phyloP scores from a whole-genome alignment of 2,888 invertebrate species.

The Notodromas monacha region DNA sequence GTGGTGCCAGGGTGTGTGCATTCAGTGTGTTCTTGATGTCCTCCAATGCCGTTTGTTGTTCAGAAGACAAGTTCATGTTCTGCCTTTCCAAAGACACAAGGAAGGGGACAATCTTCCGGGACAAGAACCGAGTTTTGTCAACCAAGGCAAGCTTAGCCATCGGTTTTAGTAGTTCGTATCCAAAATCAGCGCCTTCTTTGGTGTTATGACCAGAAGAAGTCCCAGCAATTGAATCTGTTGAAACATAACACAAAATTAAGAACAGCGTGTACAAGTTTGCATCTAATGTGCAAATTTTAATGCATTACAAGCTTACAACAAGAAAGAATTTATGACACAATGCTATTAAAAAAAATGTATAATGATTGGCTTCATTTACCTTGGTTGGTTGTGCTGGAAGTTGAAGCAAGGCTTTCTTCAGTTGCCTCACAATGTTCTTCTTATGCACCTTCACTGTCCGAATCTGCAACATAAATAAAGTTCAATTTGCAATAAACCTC shows the following conservation, averaged over 20 bases:
- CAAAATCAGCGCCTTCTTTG: slow-evolving; percentile 4
- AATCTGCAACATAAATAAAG: slow-evolving; percentile 4
- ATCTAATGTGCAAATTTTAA: slow-evolving; percentile 2
- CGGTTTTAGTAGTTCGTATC: slow-evolving; percentile 4
- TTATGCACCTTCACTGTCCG: slow-evolving; percentile 2
- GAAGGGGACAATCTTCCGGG: slow-evolving; percentile 4
- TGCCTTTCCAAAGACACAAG: slow-evolving; percentile 2
- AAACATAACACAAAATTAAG: slow-evolving; percentile 4
- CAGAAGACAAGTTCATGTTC: slow-evolving; percentile 4
- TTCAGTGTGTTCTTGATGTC: slow-evolving; percentile 4
- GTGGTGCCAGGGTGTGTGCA: slow-evolving; percentile 4
- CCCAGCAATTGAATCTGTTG: slow-evolving; percentile 4
- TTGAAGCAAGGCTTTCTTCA: slow-evolving; percentile 4
- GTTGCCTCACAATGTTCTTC: slow-evolving; percentile 2
- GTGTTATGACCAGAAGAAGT: slow-evolving; percentile 2
- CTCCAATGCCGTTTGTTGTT: slow-evolving; percentile 2
- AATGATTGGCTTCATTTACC: slow-evolving; percentile 4
- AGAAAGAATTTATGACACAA: slow-evolving; percentile 4
- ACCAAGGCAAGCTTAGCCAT: slow-evolving; percentile 4
- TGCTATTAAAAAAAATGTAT: slow-evolving; percentile 1
- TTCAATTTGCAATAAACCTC: slow-evolving; percentile 2
- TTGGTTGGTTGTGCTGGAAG: slow-evolving; percentile 4
- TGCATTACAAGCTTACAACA: slow-evolving; percentile 4
- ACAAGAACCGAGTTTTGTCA: slow-evolving; percentile 4
- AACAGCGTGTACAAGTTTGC: slow-evolving; percentile 4